Conservation (phyloP, 2,113 vertebrate species). For the Colius striatus region DNA sequence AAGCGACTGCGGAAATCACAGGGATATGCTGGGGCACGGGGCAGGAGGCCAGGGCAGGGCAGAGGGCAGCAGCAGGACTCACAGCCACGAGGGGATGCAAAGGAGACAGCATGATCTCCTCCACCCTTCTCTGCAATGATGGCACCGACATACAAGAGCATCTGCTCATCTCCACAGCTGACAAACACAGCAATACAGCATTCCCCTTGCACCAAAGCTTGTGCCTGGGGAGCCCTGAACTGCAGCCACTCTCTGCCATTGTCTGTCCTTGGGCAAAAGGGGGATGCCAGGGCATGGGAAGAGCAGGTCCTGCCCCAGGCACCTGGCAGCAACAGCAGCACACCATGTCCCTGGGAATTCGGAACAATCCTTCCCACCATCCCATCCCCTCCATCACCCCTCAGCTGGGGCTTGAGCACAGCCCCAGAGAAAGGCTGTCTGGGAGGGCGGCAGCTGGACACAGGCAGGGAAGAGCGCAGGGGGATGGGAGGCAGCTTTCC, state of each 20-base stretch:
- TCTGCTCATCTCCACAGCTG: neutral
- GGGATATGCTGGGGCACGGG: neutral
- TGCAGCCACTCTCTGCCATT: neutral
- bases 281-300: neutral
- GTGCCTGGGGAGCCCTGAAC: neutral
- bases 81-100: rapidly evolving
- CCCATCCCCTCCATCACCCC: rapidly evolving
- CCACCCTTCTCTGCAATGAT: rapidly evolving
- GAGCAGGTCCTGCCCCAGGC: neutral
- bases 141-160: rapidly evolving
- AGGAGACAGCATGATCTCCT: rapidly evolving
- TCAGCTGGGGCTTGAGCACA: neutral
- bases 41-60: neutral
- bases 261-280: neutral
- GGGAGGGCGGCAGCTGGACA: neutral
- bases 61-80: neutral
- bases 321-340: neutral
- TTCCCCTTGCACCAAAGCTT: neutral
- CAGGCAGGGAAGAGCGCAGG: neutral
- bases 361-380: neutral
- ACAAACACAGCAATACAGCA: neutral
- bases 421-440: neutral
- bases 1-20: neutral
- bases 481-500: neutral
- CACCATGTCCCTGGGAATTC: rapidly evolving